Percentiles rank a stretch among this genome's conserved stretches.
Evolutionary conservation across 2,797 vertebrate genomes (phyloP).

Genomic region (Iguana delicatissima): DNA sequence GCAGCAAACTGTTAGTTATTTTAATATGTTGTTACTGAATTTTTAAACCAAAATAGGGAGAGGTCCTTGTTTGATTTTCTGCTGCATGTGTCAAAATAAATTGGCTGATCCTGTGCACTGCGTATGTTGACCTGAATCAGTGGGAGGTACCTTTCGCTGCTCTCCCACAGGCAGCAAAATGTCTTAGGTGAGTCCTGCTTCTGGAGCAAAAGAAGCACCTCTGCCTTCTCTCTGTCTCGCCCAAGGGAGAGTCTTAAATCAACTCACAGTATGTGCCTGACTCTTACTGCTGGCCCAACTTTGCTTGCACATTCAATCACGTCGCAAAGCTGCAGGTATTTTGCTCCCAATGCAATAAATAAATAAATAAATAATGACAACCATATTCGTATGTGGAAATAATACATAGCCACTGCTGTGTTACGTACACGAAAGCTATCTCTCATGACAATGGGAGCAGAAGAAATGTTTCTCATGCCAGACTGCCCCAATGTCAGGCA

Average conservation of each 20-base stretch:
- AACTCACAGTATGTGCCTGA: neutral
- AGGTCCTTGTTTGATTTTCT: neutral
- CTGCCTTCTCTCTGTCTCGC: neutral
- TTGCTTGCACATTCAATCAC: neutral
- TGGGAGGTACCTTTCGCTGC: neutral
- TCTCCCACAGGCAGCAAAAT: neutral
- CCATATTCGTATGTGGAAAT: neutral
- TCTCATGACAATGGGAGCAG: neutral
- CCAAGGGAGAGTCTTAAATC: neutral
- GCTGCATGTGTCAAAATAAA: neutral
- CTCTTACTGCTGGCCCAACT: neutral
- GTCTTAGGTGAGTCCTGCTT: neutral
- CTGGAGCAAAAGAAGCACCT: neutral
- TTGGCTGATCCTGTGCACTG: neutral
- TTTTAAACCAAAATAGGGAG: neutral
- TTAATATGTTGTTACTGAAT: neutral
- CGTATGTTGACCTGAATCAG: neutral
- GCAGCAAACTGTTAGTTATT: neutral
- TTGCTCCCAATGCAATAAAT: neutral
- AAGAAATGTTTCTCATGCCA: neutral
- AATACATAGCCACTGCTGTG: neutral
- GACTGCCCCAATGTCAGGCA: neutral
- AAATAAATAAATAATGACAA: neutral
- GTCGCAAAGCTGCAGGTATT: neutral
- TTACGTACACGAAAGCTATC: neutral